Conservation (phyloP, 2,888 invertebrate genomes). For the Epinotia ramella region DNA sequence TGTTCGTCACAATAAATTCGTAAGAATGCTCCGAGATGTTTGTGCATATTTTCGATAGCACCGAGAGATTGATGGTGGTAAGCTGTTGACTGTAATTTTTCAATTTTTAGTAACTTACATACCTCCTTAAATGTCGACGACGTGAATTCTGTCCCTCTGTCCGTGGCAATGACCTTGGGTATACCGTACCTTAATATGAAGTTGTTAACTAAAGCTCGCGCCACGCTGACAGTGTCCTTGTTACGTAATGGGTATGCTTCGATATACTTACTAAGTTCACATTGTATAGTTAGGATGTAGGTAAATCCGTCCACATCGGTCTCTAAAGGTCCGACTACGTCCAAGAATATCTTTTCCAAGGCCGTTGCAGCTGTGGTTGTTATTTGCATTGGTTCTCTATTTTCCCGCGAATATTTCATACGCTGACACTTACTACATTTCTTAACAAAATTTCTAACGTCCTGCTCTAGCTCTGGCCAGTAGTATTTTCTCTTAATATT, state of each 20-base stretch:
- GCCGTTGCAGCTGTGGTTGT: conserved; percentile 4
- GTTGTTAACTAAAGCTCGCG: not conserved
- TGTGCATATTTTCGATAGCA: conserved; percentile 26
- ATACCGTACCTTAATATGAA: conserved; percentile 41
- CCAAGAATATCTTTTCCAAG: conserved; percentile 14
- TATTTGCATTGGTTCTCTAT: conserved; percentile 1
- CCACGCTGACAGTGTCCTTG: not conserved
- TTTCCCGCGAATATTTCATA: not conserved
- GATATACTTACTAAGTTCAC: conserved; percentile 9
- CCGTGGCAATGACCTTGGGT: conserved; percentile 46
- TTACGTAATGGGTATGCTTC: not conserved
- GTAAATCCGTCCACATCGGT: not conserved
- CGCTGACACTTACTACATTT: conserved; percentile 2
- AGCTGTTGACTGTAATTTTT: conserved; percentile 21
- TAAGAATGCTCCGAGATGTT: conserved; percentile 5
- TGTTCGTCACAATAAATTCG: conserved; percentile 9
- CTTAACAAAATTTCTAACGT: not conserved
- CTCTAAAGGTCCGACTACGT: conserved; percentile 4
- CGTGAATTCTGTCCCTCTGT: conserved; percentile 47
- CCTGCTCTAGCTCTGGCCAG: conserved; percentile 6
- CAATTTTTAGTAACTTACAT: conserved; percentile 49
- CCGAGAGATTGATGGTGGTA: conserved; percentile 40
- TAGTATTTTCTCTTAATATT: conserved; percentile 45
- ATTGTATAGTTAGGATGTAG: conserved; percentile 10
- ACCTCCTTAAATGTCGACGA: conserved; percentile 45